Conservation (phyloP, 2,797 vertebrate genomes). For the Vespertilio murinus region DNA sequence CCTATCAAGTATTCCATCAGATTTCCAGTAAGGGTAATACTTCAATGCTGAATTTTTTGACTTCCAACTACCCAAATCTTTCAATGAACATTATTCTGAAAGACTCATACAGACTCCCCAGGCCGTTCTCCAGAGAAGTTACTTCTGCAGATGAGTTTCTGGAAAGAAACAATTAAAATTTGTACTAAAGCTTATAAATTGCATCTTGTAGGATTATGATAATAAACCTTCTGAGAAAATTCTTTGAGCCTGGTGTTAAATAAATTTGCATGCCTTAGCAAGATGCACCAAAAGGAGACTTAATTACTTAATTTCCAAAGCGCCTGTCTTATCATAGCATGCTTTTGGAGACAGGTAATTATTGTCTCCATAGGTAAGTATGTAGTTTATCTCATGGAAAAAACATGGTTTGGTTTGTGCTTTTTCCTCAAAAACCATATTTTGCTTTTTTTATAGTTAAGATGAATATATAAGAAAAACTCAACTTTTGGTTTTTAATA, state of each 20-base stretch:
- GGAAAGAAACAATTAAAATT: constrained; percentile 41
- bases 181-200: constrained; percentile 17
- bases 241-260: constrained; percentile 69
- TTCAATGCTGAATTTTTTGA: constrained; percentile 37
- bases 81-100: constrained; percentile 9
- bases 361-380: constrained; percentile 54
- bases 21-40: constrained; percentile 67
- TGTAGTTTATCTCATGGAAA: constrained; percentile 42
- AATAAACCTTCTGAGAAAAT: not conserved
- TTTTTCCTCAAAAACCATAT: constrained; percentile 49
- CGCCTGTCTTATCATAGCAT: not conserved
- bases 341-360: constrained; percentile 61
- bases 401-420: constrained; percentile 54
- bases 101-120: constrained; percentile 16
- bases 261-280: constrained; percentile 66
- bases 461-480: constrained; percentile 68
- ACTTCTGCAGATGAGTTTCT: constrained; percentile 11
- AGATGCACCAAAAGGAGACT: constrained; percentile 67
- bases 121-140: constrained; percentile 42
- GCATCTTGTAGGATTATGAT: constrained; percentile 26
- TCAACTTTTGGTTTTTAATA: constrained; percentile 65
- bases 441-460: constrained; percentile 58
- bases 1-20: constrained; percentile 22
- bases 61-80: constrained; percentile 53
- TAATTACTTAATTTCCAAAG: constrained; percentile 33